A percentile compares a stretch with the other conserved stretches of the same genome.
phyloP scores from a whole-genome alignment of 2,113 vertebrate genomes.

The Grantiella picta region DNA sequence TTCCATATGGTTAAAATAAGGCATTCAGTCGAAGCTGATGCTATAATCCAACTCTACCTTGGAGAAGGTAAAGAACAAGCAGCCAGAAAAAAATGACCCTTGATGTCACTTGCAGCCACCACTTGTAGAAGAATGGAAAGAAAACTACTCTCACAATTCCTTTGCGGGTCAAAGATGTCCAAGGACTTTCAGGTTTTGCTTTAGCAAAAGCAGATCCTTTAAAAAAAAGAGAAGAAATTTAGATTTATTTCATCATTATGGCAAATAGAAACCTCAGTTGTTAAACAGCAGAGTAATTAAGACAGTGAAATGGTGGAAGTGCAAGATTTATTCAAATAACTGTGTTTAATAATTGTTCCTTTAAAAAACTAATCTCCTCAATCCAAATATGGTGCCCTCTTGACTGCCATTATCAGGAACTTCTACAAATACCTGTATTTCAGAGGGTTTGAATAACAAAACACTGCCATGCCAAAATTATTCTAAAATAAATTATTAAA shows the following conservation, averaged over 20 bases:
- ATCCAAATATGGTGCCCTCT: background rate
- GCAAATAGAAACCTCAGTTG: background rate
- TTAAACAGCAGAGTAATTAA: background rate
- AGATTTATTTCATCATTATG: background rate
- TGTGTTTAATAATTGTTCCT: background rate
- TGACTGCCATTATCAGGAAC: background rate
- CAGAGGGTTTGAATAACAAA: background rate
- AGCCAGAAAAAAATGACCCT: conserved; percentile 92
- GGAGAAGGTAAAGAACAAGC: conserved; percentile 92
- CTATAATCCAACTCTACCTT: conserved; percentile 78
- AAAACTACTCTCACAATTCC: conserved; percentile 96
- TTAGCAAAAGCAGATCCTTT: conserved; percentile 97
- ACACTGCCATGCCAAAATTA: background rate
- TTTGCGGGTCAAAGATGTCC: conserved; percentile 96
- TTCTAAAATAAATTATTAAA: background rate
- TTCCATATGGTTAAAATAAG: conserved; percentile 17
- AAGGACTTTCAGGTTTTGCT: conserved; percentile 98
- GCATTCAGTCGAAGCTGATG: background rate
- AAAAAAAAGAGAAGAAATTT: background rate
- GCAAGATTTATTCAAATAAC: background rate
- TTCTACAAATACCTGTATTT: background rate
- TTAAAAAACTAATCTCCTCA: background rate
- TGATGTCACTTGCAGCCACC: conserved; percentile 99
- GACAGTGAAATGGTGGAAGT: background rate
- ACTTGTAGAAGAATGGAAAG: conserved; percentile 96